Evolutionary conservation across 2,888 invertebrate species (phyloP).

Genomic region (Notocelia uddmanniana): DNA sequence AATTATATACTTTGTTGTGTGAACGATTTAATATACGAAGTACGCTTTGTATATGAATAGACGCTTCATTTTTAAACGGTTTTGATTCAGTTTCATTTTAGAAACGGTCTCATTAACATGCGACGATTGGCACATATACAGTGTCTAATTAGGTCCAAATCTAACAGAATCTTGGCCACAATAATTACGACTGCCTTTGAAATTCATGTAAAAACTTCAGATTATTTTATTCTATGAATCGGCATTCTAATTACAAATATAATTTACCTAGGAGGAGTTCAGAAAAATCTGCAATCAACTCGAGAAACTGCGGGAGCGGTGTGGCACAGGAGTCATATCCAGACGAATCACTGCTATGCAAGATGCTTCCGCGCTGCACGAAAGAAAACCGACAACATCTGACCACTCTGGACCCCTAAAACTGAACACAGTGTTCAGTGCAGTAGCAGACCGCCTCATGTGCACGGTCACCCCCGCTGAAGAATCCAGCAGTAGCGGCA

Average conservation of each 20-base stretch:
- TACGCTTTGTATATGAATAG: no score
- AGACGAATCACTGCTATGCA: constrained; percentile 93
- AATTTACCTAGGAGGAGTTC: constrained; percentile 90
- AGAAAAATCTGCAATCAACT: constrained; percentile 92
- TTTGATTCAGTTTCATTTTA: no score
- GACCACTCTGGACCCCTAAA: constrained; percentile 80
- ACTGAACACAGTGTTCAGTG: constrained; percentile 83
- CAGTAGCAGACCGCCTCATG: constrained; percentile 82
- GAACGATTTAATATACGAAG: no score
- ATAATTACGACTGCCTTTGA: no score
- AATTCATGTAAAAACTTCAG: no score
- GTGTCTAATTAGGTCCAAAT: no score
- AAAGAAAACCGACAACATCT: constrained; percentile 80
- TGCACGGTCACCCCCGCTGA: constrained; percentile 82
- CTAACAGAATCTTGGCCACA: no score
- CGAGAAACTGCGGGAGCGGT: constrained; percentile 92
- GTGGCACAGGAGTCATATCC: constrained; percentile 90
- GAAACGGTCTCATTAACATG: no score
- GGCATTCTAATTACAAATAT: background rate
- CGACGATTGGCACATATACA: no score
- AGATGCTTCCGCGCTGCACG: constrained; percentile 89
- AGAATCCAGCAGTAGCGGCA: constrained; percentile 81
- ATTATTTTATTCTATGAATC: background rate
- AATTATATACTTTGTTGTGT: no score
- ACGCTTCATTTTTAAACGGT: no score